Evolutionary conservation across 2,888 invertebrate genomes (phyloP).

Genomic region (Eulithis prunata): DNA sequence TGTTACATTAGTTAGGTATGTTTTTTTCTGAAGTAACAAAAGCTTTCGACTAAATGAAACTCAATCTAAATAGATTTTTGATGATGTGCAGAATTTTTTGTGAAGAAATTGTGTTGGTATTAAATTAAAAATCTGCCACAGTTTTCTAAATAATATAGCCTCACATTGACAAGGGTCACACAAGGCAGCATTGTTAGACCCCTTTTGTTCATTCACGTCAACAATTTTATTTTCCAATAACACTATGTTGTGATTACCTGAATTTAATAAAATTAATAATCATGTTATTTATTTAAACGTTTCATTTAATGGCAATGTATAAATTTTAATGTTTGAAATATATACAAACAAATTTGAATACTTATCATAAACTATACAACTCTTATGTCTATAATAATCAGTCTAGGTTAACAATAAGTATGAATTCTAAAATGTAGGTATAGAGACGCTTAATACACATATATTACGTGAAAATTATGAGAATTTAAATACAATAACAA

Average conservation of each 20-base stretch:
- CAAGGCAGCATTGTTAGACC: conserved; percentile 15
- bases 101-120: no score
- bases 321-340: conserved; percentile 49
- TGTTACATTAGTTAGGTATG: no score
- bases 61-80: no score
- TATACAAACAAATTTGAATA: conserved; percentile 50
- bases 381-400: conserved; percentile 69
- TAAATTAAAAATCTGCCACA: no score
- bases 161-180: conserved; percentile 5
- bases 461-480: conserved; percentile 20
- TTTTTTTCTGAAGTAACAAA: no score
- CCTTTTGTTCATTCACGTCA: not conserved
- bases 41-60: no score
- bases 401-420: conserved; percentile 70
- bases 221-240: not conserved
- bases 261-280: not conserved
- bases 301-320: conserved; percentile 40
- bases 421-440: conserved; percentile 36
- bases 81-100: no score
- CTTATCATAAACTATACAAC: conserved; percentile 54
- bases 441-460: conserved; percentile 32
- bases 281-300: conserved; percentile 20
- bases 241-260: not conserved
- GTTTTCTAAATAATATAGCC: no score
- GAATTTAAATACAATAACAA: conserved; percentile 34